Conservation (phyloP, 2,888 invertebrate species). For the Agonum fuliginosum region DNA sequence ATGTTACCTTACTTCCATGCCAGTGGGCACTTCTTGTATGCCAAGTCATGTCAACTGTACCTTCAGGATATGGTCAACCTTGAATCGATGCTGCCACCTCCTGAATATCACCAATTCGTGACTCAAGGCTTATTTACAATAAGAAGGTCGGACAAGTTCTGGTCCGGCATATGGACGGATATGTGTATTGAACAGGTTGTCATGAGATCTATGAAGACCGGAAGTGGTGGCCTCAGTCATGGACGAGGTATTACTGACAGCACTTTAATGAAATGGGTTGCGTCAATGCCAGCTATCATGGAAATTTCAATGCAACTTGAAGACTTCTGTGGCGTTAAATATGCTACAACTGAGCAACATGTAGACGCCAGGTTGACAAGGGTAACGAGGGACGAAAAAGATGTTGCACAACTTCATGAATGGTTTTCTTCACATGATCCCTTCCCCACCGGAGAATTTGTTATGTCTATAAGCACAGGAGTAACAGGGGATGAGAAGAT, state of each 20-base stretch:
- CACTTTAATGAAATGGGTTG: background rate
- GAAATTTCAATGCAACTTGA: slow-evolving; percentile 11
- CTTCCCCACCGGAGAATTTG: too few species aligned
- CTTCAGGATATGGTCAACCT: background rate
- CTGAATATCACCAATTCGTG: background rate
- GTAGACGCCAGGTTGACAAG: background rate
- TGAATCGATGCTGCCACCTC: background rate
- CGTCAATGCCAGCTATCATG: slow-evolving; percentile 15
- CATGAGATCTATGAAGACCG: slow-evolving; percentile 49
- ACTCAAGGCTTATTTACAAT: background rate
- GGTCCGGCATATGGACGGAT: slow-evolving; percentile 53
- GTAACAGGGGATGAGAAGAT: too few species aligned
- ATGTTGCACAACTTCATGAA: too few species aligned
- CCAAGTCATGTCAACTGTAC: background rate
- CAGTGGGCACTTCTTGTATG: background rate
- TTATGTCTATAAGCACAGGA: too few species aligned
- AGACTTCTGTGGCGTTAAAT: slow-evolving; percentile 35
- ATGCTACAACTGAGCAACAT: slow-evolving; percentile 18
- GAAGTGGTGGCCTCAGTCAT: slow-evolving; percentile 43
- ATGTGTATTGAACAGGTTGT: slow-evolving; percentile 44
- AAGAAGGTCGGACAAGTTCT: slow-evolving; percentile 43
- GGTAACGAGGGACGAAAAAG: slow-evolving; percentile 3
- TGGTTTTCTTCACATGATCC: too few species aligned
- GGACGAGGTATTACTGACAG: slow-evolving; percentile 41
- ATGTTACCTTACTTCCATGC: too few species aligned